Conservation (phyloP, 2,113 vertebrate species). For the Spea multiplicata region DNA sequence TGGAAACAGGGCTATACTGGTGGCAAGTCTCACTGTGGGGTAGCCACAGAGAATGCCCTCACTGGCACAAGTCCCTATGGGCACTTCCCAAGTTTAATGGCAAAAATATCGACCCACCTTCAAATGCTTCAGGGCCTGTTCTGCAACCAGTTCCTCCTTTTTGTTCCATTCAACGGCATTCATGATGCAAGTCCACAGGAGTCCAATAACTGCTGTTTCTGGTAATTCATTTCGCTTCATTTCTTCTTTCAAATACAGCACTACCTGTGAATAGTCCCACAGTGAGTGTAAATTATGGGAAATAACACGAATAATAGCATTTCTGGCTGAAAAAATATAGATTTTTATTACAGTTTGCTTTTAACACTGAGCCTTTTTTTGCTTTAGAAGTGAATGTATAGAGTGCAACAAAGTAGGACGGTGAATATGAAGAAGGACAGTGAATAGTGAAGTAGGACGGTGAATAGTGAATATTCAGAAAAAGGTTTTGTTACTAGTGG, state of each 20-base stretch:
- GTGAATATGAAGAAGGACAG: too few species aligned
- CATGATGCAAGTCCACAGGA: constrained; percentile 89
- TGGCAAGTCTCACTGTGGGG: too few species aligned
- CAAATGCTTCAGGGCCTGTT: constrained; percentile 89
- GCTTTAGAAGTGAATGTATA: too few species aligned
- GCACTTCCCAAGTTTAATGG: neutral
- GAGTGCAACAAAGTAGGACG: too few species aligned
- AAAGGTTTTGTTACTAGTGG: too few species aligned
- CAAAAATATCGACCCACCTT: constrained; percentile 65
- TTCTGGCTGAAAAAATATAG: too few species aligned
- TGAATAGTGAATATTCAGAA: too few species aligned
- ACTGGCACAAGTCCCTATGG: neutral
- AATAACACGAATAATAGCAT: neutral
- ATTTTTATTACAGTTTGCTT: too few species aligned
- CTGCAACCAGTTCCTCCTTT: constrained; percentile 88
- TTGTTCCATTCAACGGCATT: constrained; percentile 93
- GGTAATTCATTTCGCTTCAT: constrained; percentile 86
- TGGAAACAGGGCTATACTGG: too few species aligned
- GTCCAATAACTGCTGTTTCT: constrained; percentile 83
- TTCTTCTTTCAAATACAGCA: constrained; percentile 86
- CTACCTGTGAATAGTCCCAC: constrained; percentile 64
- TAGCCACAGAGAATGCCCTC: too few species aligned
- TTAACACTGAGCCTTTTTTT: too few species aligned
- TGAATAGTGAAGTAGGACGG: too few species aligned
- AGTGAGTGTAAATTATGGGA: neutral